Conservation (phyloP, 2,888 invertebrate genomes). For the Ommatoiulus sabulosus region DNA sequence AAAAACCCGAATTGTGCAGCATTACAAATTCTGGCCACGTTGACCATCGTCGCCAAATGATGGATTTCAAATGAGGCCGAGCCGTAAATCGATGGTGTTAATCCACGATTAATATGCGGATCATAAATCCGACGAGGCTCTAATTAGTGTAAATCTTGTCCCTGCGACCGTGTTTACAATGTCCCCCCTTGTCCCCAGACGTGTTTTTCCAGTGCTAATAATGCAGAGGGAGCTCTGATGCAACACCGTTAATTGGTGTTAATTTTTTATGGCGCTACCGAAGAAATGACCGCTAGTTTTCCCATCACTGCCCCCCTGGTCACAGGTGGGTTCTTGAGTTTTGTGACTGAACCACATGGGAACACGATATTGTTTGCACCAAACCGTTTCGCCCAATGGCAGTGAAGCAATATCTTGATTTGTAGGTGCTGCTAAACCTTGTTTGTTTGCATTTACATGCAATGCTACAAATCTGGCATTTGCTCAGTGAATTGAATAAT, state of each 20-base stretch:
- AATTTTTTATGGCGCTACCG: not conserved
- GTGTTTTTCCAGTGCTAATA: constrained; percentile 21
- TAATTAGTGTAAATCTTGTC: constrained; percentile 34
- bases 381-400: too few relatives aligned
- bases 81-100: constrained; percentile 34
- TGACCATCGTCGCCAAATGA: not conserved
- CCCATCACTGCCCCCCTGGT: not conserved
- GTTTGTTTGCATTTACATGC: too few relatives aligned
- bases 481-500: too few relatives aligned
- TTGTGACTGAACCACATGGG: too few relatives aligned
- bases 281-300: not conserved
- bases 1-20: not conserved
- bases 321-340: too few relatives aligned
- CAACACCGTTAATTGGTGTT: not conserved
- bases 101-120: constrained; percentile 28
- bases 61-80: constrained; percentile 7
- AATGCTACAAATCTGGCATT: too few relatives aligned
- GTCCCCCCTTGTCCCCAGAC: constrained; percentile 14
- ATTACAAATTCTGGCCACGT: not conserved
- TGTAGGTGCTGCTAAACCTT: too few relatives aligned
- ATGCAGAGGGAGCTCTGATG: not conserved
- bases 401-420: too few relatives aligned
- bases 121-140: constrained; percentile 11
- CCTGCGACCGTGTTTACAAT: not conserved
- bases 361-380: too few relatives aligned